Base-by-base conservation (phyloP, 2,797 vertebrate species). In the Myotis vivesi region DNA sequence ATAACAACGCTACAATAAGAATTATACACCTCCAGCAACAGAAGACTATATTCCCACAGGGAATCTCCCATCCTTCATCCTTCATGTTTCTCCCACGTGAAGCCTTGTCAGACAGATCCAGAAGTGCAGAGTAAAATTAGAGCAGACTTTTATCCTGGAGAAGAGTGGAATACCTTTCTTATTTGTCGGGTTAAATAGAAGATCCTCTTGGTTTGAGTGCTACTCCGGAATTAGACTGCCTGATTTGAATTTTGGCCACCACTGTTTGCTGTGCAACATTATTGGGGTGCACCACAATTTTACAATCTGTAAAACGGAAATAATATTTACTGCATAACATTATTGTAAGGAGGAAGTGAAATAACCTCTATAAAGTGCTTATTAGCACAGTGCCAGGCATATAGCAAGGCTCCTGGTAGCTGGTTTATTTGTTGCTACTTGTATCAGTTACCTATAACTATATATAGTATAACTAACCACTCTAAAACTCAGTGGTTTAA, bases 1-100 rank as follows among this genome's bases (percentile, higher is more conserved):
- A 92, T 94, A 89, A 92, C 89, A 96, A 95, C 69, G 68, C 69
- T 96, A 72, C 23, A 87, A 87, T 68, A 92, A 92, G 68, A 96
- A 87, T 95, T 66, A 92, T n/a, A 92, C 23, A 91, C 83, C 88
- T 86, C 53, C n/a, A 93, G 76, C 62, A 92, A 79, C 17, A 71
- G 77, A 89, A 82, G 46, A 53, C 46, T 73, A 3, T 82, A 28
- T 44, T 95, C 75, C 66, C 46, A 49, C 23, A 64, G 69, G 41
- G 25, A 97, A 59, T 89, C 89, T 97, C 59, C 51, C 33, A 41
- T 87, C 69, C 38, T 88, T 8, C 5, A 17, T 87, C 59, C 62
- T 75, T 80, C 68, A 25, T 55, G 62, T 44, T 28, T 62, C 38
- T 91, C 28, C 44, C 38, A 36, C 87, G 64, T 36, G 38, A 82